Evolutionary conservation across 2,888 invertebrate species (phyloP).

Genomic region (Cryptocephalus primarius): DNA sequence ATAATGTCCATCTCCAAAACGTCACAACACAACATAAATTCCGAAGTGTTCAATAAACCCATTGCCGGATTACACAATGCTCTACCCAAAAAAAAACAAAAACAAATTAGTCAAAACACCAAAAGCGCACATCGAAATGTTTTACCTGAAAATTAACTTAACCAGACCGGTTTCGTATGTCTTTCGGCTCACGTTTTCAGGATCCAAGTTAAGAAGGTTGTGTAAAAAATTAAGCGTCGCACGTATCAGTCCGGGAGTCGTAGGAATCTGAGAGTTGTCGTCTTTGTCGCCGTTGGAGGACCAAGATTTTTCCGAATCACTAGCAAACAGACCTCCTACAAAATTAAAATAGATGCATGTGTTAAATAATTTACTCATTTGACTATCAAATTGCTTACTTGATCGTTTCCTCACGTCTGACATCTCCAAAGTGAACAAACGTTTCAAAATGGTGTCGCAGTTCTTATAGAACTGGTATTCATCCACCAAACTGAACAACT

Average conservation of each 20-base stretch:
- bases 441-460: conserved; percentile 20
- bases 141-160: conserved; percentile 40
- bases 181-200: conserved; percentile 31
- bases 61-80: conserved; percentile 34
- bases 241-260: conserved; percentile 40
- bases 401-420: conserved; percentile 1
- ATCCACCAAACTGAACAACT: conserved; percentile 20
- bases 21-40: conserved; percentile 37
- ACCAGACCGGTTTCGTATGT: conserved; percentile 39
- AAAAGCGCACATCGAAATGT: conserved; percentile 1
- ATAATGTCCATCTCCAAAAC: conserved; percentile 41
- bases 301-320: conserved; percentile 10
- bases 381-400: conserved; percentile 1
- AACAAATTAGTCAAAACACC: not conserved
- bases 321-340: not conserved
- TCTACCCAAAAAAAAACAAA: conserved; percentile 22
- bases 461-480: conserved; percentile 27
- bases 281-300: no score
- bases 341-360: not conserved
- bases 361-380: not conserved
- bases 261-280: conserved; percentile 6
- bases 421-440: conserved; percentile 19
- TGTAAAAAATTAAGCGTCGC: conserved; percentile 35
- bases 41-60: conserved; percentile 29
- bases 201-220: conserved; percentile 36